Conservation (phyloP, 2,113 vertebrate species). For the Heptranchias perlo region DNA sequence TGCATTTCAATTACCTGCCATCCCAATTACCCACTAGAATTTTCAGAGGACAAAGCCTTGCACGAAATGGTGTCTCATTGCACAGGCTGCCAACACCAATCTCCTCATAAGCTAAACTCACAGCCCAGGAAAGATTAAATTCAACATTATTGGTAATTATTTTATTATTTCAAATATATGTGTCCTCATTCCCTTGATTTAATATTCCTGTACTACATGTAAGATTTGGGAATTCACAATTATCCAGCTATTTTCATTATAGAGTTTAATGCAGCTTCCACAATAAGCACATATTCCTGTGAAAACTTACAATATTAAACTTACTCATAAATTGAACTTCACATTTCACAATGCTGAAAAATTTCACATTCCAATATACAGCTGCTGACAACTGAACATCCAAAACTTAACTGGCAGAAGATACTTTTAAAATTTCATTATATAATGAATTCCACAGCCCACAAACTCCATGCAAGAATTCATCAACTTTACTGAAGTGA, state of each 20-base stretch:
- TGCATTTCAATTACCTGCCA: background rate
- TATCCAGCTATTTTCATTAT: background rate
- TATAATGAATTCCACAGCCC: too few relatives aligned
- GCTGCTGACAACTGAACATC: background rate
- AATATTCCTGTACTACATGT: background rate
- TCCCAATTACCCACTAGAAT: background rate
- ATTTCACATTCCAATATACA: background rate
- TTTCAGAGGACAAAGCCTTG: background rate
- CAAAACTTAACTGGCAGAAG: too few relatives aligned
- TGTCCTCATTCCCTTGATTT: background rate
- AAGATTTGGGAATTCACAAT: background rate
- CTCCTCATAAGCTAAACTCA: background rate
- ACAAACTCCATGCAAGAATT: too few relatives aligned
- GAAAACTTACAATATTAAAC: background rate
- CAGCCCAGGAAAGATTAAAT: background rate
- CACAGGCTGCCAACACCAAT: background rate
- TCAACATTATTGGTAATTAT: background rate
- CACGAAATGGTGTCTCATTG: background rate
- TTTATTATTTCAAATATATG: background rate
- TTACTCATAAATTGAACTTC: background rate
- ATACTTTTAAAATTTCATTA: too few relatives aligned
- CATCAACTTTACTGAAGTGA: too few relatives aligned
- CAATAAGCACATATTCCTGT: background rate
- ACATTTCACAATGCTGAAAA: background rate
- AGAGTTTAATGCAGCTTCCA: background rate